A percentile compares a stretch with the other conserved stretches of the same genome.
Conservation (phyloP, 2,797 vertebrate species). For the Synaphobranchus kaupii region DNA sequence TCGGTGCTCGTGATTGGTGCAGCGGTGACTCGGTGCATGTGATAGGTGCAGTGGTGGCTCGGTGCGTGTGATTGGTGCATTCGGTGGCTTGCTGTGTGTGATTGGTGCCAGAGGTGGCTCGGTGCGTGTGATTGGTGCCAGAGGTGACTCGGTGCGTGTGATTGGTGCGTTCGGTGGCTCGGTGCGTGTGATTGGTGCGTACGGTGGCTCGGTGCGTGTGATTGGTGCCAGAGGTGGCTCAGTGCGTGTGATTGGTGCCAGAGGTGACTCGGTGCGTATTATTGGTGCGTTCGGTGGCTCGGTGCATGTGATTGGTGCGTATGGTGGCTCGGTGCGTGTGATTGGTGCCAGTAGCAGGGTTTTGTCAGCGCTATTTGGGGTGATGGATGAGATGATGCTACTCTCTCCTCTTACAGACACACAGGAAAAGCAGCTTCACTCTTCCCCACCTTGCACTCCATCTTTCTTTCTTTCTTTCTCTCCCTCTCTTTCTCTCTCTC, state of each 20-base stretch:
- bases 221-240: background rate
- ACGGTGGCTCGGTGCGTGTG: background rate
- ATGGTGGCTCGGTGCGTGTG: background rate
- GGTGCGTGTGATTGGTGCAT: too few species aligned
- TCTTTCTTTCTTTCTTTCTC: too few species aligned
- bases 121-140: background rate
- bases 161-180: background rate
- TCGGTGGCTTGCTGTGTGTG: too few species aligned
- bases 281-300: background rate
- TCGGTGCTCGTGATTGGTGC: too few species aligned
- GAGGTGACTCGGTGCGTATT: background rate
- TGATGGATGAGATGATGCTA: background rate
- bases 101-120: background rate
- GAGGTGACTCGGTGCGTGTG: background rate
- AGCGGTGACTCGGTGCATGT: too few species aligned
- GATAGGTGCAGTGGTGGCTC: too few species aligned
- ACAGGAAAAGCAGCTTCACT: background rate
- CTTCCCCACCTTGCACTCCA: conserved; percentile 21
- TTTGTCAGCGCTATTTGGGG: background rate
- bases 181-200: too few species aligned
- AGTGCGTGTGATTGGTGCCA: background rate
- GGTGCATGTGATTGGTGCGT: too few species aligned
- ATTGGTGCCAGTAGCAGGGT: background rate
- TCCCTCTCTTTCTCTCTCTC: conserved; percentile 32
- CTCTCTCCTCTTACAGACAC: background rate